phyloP scores from a whole-genome alignment of 23 tunicate genomes.

The Pegea sp. region DNA sequence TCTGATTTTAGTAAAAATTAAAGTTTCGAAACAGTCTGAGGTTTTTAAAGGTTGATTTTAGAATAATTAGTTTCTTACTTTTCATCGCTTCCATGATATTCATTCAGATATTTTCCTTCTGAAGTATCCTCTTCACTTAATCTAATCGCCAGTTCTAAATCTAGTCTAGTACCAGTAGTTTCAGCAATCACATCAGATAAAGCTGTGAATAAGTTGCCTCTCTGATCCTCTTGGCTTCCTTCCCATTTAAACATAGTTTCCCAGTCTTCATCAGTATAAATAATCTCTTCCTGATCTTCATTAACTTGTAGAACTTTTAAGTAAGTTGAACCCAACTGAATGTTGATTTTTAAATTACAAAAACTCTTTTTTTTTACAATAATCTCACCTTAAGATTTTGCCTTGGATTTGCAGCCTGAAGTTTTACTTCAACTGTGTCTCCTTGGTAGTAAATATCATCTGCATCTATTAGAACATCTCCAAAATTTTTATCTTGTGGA shows the following conservation, averaged over 20 bases:
- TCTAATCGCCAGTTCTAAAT: slow-evolving; percentile 1
- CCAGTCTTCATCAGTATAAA: neutral
- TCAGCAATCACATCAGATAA: slow-evolving; percentile 38
- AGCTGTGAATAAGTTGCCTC: slow-evolving; percentile 16
- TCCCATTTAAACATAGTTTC: neutral
- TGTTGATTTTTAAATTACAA: neutral
- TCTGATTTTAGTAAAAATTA: too few relatives aligned
- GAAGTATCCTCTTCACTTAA: neutral
- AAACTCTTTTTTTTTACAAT: neutral
- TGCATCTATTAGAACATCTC: neutral
- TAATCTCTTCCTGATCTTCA: neutral
- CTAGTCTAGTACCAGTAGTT: slow-evolving; percentile 11
- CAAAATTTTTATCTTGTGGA: neutral
- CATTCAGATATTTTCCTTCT: neutral
- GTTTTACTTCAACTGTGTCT: neutral
- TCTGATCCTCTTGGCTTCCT: neutral
- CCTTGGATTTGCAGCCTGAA: slow-evolving; percentile 1
- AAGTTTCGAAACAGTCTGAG: too few relatives aligned
- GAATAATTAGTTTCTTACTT: too few relatives aligned
- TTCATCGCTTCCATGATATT: neutral
- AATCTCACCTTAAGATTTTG: neutral
- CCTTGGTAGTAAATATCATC: neutral
- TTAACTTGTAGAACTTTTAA: neutral
- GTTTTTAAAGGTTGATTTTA: too few relatives aligned
- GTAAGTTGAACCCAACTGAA: neutral